Base-by-base conservation (phyloP, 2,113 vertebrate genomes). In the Hymenochirus boettgeri region DNA sequence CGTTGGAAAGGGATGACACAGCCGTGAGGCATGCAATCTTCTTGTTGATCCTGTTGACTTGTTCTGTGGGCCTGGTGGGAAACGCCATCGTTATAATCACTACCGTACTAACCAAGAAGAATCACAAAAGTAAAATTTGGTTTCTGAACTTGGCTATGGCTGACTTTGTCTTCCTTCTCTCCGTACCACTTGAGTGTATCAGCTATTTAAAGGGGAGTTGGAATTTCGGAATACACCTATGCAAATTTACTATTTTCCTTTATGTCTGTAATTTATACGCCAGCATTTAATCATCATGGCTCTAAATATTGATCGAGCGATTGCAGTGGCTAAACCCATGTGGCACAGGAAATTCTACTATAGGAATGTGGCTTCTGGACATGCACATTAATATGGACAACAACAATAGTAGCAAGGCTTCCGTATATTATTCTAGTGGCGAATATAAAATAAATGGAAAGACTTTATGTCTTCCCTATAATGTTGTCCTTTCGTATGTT, bases 71-170 rank as follows among this genome's bases (percentile, higher is more conserved):
- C 13, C 4, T 57, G 1, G 2, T 47, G 4, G 39, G 33, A 4
- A 65, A 65, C 25, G 35, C 52, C 22, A 29, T 47, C 7, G 62
- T 65, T 23, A 65, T 65, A n/a, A 46, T 21, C 10, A 6, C 31
- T 7, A 56, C 24, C 1, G 37, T 24, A 4, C 57, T 65, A 8
- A 45, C 4, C 17, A 56, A 45, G 51, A 65, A 57, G 35, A 17
- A 46, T 17, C 4, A 42, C 2, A 45, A 56, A 9, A 57, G 26
- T 17, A 65, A 46, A 25, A 27, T 65, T 10, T 65, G 53, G 62
- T 65, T 65, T 22, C 37, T 65, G 15, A 55, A 65, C 53, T 42
- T 65, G 33, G 62, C 62, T 2, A 11, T 65, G 9, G 51, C 53
- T 2, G 62, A 65, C 17, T 22, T 65, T 6, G n/a, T 23, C 17